These are phyloP conservation scores for Perca fluviatilis DNA, from an alignment of 2,113 vertebrate species.

Conservation along the genomic window DNA sequence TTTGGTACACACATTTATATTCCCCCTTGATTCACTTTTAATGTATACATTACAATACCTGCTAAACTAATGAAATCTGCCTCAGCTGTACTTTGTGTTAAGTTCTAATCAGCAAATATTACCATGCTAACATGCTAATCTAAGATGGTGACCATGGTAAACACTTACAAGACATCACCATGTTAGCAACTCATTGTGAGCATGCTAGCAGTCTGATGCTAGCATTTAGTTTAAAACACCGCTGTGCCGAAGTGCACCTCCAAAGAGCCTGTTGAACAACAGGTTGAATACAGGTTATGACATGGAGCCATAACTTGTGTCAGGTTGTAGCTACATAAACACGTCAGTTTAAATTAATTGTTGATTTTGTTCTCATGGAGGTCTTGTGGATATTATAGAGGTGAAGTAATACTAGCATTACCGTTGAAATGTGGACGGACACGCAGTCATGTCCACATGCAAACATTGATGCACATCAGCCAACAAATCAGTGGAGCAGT, in stretches of 20 bases:
- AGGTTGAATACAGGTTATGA: neutral
- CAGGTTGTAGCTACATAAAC: neutral
- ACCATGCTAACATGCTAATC: too few species aligned
- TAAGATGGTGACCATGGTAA: too few species aligned
- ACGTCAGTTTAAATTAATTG: neutral
- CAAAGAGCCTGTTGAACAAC: neutral
- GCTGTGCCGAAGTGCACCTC: neutral
- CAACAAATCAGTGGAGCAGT: conserved; percentile 27
- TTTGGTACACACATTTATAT: neutral
- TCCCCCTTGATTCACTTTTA: too few species aligned
- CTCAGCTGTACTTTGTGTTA: too few species aligned
- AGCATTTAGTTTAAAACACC: too few species aligned
- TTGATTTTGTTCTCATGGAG: neutral
- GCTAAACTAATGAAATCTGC: too few species aligned
- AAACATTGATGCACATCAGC: conserved; percentile 32
- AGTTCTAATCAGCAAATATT: too few species aligned
- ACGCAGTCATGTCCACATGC: neutral
- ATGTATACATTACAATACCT: too few species aligned
- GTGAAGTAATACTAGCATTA: neutral
- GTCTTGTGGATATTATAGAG: neutral
- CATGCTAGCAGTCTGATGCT: too few species aligned
- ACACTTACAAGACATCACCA: too few species aligned
- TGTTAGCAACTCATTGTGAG: neutral
- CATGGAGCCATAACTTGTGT: neutral
- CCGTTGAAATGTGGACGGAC: neutral